Evolutionary conservation across 2,888 invertebrate genomes (phyloP), one percentile per base, ranked within the genome.

Genomic region (Parnassius orleans): DNA sequence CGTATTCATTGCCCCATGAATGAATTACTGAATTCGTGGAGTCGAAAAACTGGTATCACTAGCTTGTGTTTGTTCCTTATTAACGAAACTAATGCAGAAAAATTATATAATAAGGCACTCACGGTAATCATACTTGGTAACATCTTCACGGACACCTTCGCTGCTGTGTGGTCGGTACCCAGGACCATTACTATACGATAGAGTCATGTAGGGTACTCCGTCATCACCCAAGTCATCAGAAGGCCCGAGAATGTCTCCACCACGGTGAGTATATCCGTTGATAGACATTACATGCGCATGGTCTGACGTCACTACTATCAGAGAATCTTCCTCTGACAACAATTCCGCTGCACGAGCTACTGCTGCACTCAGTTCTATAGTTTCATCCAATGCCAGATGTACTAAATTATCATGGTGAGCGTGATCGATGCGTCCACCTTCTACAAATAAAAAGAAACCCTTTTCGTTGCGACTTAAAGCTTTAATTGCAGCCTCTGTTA

Each of bases 401-500:
- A 93, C 93, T 66, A 75, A 74, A 66, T 88, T 93, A 0, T 88
- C 91, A 74, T 96, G 96, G 76, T 95, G 95, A 0, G 93, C 95
- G 69, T 93, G 93, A 76, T 95, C 95, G 57, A 95, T 95, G 68
- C 93, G 88, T 0, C 94, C 95, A 61, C 86, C 95, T 79, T 95
- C 95, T 15, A 97, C 95, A 75, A 97, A 95, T n/a, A 97, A 82
- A 74, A 96, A 95, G 78, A 93, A 97, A 0, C 97, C 97, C 1
- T 94, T 90, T 11, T 88, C 81, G 70, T 94, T 92, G 66, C 93
- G 93, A 41, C 90, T 87, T 55, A 97, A 86, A 2, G 95, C 87
- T 61, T 93, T 89, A 46, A 97, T 95, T 0, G 97, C 97, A 9
- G 93, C 92, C 84, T 85, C 87, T 0, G 87, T 87, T 53, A 88